Evolutionary conservation across 2,113 vertebrate genomes (phyloP), one percentile per base, ranked within the genome.

Genomic region (Todiramphus saurophagus): DNA sequence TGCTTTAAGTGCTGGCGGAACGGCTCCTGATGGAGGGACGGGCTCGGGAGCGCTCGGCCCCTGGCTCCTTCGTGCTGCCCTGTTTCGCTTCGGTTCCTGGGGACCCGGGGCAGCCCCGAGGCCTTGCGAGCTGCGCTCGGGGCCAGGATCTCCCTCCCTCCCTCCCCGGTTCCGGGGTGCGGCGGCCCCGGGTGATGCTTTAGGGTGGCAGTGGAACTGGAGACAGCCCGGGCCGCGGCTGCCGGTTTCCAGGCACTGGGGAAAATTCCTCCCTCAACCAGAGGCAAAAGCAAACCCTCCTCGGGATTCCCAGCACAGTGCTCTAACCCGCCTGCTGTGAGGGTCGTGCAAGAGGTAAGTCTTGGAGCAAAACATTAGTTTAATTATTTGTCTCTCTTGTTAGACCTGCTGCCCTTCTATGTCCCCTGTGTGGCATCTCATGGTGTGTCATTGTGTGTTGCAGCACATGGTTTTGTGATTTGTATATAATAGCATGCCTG

Each of bases 291-390:
- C 8, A 50, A 78, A 6, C 11, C 7, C 8, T 53, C 3, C 12
- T 81, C 0, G 2, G 31, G 46, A 50, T 51, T 50, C 8, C 10
- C 16, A 33, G 23, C 7, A 6, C 43, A 68, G 7, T 1, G 1
- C n/a, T 66, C 58, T 4, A 6, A 27, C 25, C 59, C 16, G 15
- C 8, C 13, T 0, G 0, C 41, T 58, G 28, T 1, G 5, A 64
- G 80, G 25, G 27, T 11, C 1, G 0, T 8, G 8, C 0, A 1
- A 59, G 60, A 70, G 33, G 23, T 46, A 1, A 0, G 1, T n/a
- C 33, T 53, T 25, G 9, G 28, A 69, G 33, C 2, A 13, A 37
- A 63, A 31, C 0, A 0, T 43, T 16, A 2, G 1, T 19, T 66
- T 30, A 7, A 7, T 10, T 66, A 23, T 59, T 67, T 25, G 7